Percentiles rank a stretch among this genome's conserved stretches.
Evolutionary conservation across 2,113 vertebrate genomes (phyloP).

Genomic region (Lophochroa leadbeateri): DNA sequence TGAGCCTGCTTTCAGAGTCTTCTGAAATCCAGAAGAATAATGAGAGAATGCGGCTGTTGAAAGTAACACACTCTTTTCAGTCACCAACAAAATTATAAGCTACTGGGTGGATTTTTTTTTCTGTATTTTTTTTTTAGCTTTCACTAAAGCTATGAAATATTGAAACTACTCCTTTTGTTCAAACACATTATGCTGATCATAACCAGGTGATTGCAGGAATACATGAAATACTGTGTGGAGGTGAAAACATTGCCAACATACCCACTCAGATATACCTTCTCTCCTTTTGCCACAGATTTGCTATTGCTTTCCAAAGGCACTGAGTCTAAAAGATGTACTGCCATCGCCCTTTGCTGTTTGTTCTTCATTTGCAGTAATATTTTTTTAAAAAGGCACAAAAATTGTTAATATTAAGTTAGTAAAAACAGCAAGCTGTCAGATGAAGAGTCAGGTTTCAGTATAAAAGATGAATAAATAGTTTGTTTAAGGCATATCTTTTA

Average conservation of each 20-base stretch:
- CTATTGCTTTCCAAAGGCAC: neutral
- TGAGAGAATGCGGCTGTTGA: fast-evolving
- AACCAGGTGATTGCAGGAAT: neutral
- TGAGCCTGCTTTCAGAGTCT: neutral
- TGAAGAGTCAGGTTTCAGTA: neutral
- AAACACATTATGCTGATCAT: neutral
- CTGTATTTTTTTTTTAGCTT: neutral
- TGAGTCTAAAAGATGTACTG: neutral
- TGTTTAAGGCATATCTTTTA: neutral
- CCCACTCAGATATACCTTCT: neutral
- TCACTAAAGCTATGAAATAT: neutral
- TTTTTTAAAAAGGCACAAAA: neutral
- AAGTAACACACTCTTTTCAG: neutral
- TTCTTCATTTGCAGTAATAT: neutral
- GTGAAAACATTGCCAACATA: neutral
- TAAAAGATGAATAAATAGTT: neutral
- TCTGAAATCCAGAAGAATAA: neutral
- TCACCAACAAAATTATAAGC: neutral
- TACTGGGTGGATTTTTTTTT: neutral
- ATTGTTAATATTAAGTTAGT: neutral
- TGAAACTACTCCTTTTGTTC: neutral
- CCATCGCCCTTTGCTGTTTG: neutral
- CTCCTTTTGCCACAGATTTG: neutral
- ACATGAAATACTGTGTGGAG: neutral
- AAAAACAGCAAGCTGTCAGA: neutral